These are phyloP conservation scores for Pseudorhombus dupliciocellatus DNA, from an alignment of 2,113 vertebrate genomes.

Conservation along the genomic window DNA sequence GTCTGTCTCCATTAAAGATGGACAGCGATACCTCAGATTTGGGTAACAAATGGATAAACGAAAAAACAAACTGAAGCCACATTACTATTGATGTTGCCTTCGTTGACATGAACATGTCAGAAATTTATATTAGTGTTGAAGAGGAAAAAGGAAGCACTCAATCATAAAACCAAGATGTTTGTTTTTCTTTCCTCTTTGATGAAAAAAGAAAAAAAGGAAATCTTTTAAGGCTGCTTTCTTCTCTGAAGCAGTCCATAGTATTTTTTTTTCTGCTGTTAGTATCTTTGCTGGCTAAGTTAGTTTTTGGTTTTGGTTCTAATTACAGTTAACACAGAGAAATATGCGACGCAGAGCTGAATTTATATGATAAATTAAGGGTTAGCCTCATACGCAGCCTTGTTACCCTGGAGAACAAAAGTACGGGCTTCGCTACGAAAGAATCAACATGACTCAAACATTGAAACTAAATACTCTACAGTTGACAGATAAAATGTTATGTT, in stretches of 20 bases:
- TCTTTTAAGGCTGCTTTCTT: slow-evolving; percentile 8
- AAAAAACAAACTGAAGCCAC: slow-evolving; percentile 2
- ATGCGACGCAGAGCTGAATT: neutral
- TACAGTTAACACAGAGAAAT: slow-evolving; percentile 37
- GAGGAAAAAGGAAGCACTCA: slow-evolving; percentile 37
- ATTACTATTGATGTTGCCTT: neutral
- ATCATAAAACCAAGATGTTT: slow-evolving; percentile 7
- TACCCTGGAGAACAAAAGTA: neutral
- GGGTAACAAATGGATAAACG: slow-evolving; percentile 13
- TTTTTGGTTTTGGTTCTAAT: slow-evolving; percentile 67
- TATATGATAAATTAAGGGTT: neutral
- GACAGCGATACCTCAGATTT: neutral
- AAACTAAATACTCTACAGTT: slow-evolving; percentile 48
- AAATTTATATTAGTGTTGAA: slow-evolving; percentile 10
- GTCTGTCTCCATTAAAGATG: slow-evolving; percentile 10
- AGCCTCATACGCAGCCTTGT: neutral
- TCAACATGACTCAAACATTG: slow-evolving; percentile 5
- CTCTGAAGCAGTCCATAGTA: slow-evolving; percentile 16
- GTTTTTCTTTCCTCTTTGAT: neutral
- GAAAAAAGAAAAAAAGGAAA: neutral
- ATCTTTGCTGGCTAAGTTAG: slow-evolving; percentile 47
- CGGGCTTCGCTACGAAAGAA: slow-evolving; percentile 4
- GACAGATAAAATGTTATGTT: slow-evolving; percentile 21
- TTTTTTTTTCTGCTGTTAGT: slow-evolving; percentile 19
- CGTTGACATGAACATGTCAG: neutral